Evolutionary conservation across 2,888 invertebrate genomes (phyloP), one percentile per base, ranked within the genome.

Genomic region (Tipula confusa): DNA sequence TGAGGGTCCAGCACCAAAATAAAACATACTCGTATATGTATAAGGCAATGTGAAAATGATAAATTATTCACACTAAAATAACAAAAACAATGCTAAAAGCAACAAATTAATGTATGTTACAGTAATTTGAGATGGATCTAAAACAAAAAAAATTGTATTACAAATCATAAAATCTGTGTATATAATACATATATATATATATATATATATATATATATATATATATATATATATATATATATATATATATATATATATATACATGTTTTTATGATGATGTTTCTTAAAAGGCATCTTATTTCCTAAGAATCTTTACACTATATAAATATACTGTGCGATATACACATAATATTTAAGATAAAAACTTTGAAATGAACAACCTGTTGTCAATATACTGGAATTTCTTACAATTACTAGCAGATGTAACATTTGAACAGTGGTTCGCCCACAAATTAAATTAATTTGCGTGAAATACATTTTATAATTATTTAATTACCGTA

Each of bases 21-120:
- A 33, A 33, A n/a, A 36, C 9, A 36, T 36, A 36, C 11, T n/a
- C 11, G 36, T 43, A 15, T 43, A n/a, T n/a, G n/a, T n/a, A 43
- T 15, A 43, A 43, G 43, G 43, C 15, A 43, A 43, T 43, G 15
- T 43, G 64, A 64, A 64, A 64, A 64, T 64, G 18, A 64, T 64
- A 64, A 64, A 64, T 64, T 64, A 64, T 64, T 24, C 64, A 64
- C 64, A 64, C 64, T 64, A 64, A 64, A 64, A 64, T 64, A 64
- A 64, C 64, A 64, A 64, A 64, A 64, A 64, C 64, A 64, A 64
- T n/a, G 64, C 64, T 64, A 64, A 64, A 64, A 64, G 64, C 64
- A 64, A 64, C 64, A 64, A 64, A 64, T 64, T 64, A 64, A 64
- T 64, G 64, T 18, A 24, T 64, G 64, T 64, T 64, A 64, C 64